Evolutionary conservation across 2,113 vertebrate genomes (phyloP).

Genomic region (Colistium nudipinnis): DNA sequence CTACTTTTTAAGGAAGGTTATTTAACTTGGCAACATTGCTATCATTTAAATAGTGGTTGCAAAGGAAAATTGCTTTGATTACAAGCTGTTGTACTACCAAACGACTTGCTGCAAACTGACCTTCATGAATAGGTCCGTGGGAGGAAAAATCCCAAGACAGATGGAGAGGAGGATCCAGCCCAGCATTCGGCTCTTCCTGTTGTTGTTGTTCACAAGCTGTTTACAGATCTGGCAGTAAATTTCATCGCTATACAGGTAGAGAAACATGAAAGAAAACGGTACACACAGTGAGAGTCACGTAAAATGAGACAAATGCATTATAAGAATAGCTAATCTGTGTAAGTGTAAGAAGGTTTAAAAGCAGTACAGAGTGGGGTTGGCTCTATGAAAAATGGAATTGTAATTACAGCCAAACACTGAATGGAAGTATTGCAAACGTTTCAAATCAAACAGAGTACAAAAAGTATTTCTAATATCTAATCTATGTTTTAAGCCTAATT

Average conservation of each 20-base stretch:
- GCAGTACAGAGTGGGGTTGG: neutral
- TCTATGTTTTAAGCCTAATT: neutral
- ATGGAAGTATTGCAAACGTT: neutral
- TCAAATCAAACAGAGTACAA: neutral
- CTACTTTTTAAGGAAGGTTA: no score
- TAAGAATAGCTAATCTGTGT: neutral
- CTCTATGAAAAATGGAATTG: neutral
- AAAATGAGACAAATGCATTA: no score
- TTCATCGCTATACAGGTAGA: slow-evolving; percentile 87
- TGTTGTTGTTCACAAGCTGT: slow-evolving; percentile 88
- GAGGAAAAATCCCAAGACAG: slow-evolving; percentile 92
- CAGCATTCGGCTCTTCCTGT: slow-evolving; percentile 79
- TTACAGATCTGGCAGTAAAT: slow-evolving; percentile 99
- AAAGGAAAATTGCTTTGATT: neutral
- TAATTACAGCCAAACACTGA: neutral
- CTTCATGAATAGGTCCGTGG: slow-evolving; percentile 86
- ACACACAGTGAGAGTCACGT: neutral
- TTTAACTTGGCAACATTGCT: no score
- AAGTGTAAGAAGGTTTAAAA: neutral
- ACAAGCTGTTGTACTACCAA: neutral
- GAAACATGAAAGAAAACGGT: neutral
- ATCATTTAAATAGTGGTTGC: neutral
- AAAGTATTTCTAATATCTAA: no score
- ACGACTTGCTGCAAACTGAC: slow-evolving; percentile 69
- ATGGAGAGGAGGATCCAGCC: slow-evolving; percentile 94